Conservation (phyloP, 2,113 vertebrate genomes). For the Rhinogobius similis region DNA sequence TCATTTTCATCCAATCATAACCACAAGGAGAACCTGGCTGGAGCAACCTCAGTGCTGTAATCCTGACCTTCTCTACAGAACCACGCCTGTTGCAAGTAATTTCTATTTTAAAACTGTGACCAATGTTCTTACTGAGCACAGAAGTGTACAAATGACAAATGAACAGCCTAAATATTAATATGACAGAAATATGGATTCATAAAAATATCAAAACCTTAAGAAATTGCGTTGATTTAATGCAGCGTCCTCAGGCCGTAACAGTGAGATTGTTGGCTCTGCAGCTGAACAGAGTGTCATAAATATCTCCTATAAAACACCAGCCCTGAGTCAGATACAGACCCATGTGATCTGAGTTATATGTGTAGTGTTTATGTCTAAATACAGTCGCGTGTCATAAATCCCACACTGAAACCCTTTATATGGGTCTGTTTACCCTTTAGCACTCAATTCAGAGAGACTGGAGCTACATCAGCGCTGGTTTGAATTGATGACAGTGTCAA, state of each 20-base stretch:
- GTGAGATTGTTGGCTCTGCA: not conserved
- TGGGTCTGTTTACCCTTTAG: slow-evolving; percentile 3
- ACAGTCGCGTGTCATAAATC: slow-evolving; percentile 1
- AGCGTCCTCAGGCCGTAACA: not conserved
- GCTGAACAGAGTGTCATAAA: slow-evolving; percentile 8
- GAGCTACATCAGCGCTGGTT: not conserved
- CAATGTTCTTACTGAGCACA: not conserved
- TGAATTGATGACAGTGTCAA: not conserved
- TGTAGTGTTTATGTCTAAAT: slow-evolving; percentile 5
- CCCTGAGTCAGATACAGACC: not conserved
- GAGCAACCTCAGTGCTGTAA: no score
- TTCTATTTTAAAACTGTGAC: no score
- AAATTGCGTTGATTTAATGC: not conserved
- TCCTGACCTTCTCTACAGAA: no score
- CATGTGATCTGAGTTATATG: slow-evolving; percentile 4
- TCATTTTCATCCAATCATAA: no score
- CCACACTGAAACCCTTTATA: not conserved
- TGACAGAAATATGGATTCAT: not conserved
- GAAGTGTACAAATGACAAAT: not conserved
- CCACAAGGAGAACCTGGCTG: no score
- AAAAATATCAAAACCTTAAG: not conserved
- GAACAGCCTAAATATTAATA: not conserved
- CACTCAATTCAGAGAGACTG: not conserved
- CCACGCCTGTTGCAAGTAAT: not conserved
- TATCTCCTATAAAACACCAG: slow-evolving; percentile 8